phyloP scores from a whole-genome alignment of 1,140 invertebrate genomes.

The Penaeus japonicus region DNA sequence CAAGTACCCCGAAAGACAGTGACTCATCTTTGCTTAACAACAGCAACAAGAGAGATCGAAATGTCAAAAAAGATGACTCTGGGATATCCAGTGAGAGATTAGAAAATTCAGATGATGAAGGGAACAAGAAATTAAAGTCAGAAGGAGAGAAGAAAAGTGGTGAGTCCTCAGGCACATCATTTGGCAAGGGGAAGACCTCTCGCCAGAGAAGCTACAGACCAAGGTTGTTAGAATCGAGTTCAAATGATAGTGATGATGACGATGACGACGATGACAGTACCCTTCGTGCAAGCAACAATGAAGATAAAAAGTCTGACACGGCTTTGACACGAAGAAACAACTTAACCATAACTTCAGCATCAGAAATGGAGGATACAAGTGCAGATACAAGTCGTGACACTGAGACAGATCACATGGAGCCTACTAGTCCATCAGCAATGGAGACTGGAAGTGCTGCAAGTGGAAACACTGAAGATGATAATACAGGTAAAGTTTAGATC shows the following conservation, averaged over 20 bases:
- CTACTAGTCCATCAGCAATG: constrained; percentile 10
- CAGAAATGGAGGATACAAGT: constrained; percentile 14
- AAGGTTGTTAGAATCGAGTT: neutral
- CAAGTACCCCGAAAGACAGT: neutral
- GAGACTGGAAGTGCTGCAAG: constrained; percentile 23
- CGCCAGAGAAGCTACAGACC: neutral
- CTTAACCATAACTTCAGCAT: neutral
- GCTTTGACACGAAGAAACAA: neutral
- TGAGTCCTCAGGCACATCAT: neutral
- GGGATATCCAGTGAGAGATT: neutral
- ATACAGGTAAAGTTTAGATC: constrained; percentile 8
- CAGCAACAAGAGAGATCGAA: too few species aligned
- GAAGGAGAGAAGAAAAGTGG: constrained; percentile 1
- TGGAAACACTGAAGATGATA: constrained; percentile 20
- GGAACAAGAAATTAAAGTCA: neutral
- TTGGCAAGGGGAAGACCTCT: neutral
- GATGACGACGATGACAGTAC: neutral
- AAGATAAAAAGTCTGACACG: neutral
- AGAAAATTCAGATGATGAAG: neutral
- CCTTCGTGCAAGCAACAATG: neutral
- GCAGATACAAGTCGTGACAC: neutral
- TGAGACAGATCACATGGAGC: constrained; percentile 15
- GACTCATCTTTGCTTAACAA: too few species aligned
- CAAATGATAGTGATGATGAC: constrained; percentile 8
- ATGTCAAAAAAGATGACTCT: neutral